Conservation (phyloP, 2,888 invertebrate genomes). For the Microctonus aethiopoides region DNA sequence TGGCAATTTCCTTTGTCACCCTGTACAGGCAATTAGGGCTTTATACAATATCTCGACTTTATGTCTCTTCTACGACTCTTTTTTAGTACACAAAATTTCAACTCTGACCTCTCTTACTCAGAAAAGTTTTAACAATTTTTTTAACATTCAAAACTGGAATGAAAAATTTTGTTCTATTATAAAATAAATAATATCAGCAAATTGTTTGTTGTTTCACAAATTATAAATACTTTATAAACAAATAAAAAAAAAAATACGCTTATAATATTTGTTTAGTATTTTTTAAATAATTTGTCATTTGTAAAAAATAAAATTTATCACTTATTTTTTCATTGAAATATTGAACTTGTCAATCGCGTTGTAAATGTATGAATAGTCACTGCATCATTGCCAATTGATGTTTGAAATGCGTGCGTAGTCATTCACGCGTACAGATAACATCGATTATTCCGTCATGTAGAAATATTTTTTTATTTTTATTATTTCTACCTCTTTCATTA, state of each 20-base stretch:
- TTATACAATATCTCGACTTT: not conserved
- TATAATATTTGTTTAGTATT: no score
- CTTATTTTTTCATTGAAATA: no score
- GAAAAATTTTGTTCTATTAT: no score
- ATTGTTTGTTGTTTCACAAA: no score
- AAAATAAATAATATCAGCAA: no score
- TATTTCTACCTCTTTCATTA: not conserved
- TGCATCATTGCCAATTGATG: not conserved
- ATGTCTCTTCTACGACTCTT: not conserved
- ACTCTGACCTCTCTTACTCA: not conserved
- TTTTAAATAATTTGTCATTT: no score
- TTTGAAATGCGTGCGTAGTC: not conserved
- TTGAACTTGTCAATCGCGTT: not conserved
- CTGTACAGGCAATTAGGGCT: not conserved
- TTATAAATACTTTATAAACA: no score
- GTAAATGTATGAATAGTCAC: not conserved
- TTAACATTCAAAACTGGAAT: no score
- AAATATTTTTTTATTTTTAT: no score
- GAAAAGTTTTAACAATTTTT: not conserved
- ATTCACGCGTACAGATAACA: slow-evolving; percentile 11
- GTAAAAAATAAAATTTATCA: no score
- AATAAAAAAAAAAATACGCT: no score
- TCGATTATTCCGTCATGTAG: slow-evolving; percentile 20
- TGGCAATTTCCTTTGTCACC: not conserved
- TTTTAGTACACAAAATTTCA: not conserved